Evolutionary conservation across 2,888 invertebrate genomes (phyloP), one percentile per base, ranked within the genome.

Genomic region (Andrena trimmerana): DNA sequence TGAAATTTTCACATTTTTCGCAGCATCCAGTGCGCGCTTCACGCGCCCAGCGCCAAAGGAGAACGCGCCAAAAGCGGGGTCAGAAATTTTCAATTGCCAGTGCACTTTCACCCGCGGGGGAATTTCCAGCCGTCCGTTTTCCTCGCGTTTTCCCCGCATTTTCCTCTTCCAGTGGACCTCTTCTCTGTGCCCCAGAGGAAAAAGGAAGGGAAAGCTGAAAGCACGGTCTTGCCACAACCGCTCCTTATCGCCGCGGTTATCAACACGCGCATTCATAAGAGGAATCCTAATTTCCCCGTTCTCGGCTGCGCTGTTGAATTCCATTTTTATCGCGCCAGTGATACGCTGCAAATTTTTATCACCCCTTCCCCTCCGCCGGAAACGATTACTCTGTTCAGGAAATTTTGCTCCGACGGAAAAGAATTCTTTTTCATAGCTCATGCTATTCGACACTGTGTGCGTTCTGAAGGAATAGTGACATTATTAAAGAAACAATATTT

Each of bases 11-110:
- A 27, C 3, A 20, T 10, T 54, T 24, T 24, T 24, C 24, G 48
- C 7, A 27, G 27, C 16, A 20, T 65, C 3, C 16, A 27, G 42
- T 6, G 13, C 42, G 27, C 2, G 54, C 13, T 59, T 33, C 65
- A 20, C 33, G 36, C 50, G 16, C 42, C 20, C 57, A 24, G 0
- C 5, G 29, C 5, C 29, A 27, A 33, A 52, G 31, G 20, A 73
- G 20, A 50, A 50, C 29, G 29, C 27, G 54, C 50, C 33, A 31
- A 54, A 48, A 57, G 77, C 2, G 16, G 27, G 77, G 63, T 76
- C 48, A 77, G 68, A 63, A 77, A 78, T 78, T 63, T 76, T 78
- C 78, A 78, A 68, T 76, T 57, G 68, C 74, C 20, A 13, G 20
- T 42, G 48, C 52, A 68, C 78, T 76, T 78, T 76, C 68, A 24